phyloP scores from a whole-genome alignment of 2,888 invertebrate species.

The Morpho helenor region DNA sequence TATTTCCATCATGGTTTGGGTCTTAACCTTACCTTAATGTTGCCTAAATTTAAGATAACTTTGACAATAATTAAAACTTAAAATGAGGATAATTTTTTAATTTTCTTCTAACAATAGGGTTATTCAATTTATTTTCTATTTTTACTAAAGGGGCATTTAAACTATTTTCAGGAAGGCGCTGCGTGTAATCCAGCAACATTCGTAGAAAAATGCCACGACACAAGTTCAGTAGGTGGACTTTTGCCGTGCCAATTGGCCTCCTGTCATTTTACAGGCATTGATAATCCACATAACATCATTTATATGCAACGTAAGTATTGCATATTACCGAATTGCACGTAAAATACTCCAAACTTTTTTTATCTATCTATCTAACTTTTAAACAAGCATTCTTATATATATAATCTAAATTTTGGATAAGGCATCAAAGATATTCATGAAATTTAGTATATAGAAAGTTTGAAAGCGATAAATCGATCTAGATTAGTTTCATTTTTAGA shows the following conservation, averaged over 20 bases:
- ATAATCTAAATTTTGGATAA: no score
- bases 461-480: no score
- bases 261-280: conserved; percentile 82
- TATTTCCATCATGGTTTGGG: no score
- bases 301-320: conserved; percentile 69
- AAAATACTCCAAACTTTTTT: no score
- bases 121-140: neutral
- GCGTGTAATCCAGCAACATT: conserved; percentile 80
- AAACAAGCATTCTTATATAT: no score
- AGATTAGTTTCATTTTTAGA: no score
- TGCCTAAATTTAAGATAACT: no score
- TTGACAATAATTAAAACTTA: neutral
- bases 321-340: no score
- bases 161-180: conserved; percentile 42
- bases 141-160: neutral
- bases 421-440: no score
- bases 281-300: conserved; percentile 69
- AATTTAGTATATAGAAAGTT: no score
- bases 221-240: conserved; percentile 22
- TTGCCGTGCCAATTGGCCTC: conserved; percentile 64
- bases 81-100: neutral
- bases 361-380: no score
- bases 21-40: no score
- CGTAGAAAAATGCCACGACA: conserved; percentile 60
- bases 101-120: neutral